Base-by-base conservation (phyloP, 2,113 vertebrate species). In the Centropus bengalensis region DNA sequence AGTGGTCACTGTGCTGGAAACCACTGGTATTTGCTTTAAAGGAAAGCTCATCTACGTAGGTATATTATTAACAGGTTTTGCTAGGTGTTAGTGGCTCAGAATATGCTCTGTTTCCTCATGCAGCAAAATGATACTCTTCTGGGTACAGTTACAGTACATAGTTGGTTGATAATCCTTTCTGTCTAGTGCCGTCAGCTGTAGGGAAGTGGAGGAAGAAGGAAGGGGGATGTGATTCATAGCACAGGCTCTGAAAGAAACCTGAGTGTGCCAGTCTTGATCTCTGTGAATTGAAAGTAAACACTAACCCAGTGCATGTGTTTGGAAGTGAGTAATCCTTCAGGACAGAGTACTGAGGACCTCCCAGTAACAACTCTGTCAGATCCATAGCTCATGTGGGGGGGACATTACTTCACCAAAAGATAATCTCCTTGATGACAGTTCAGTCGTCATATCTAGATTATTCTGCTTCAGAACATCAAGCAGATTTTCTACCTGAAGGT, bases 401-500 rank as follows among this genome's bases (percentile, higher is more conserved):
- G 16, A 62, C 32, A 69, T 58, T 84, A 44, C 56, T 56, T 75
- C 9, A 30, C 56, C 69, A 75, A 69, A 58, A 86, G 88, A 92
- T 56, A 68, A 51, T 81, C 86, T 88, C 77, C 66, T 87, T 82
- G 81, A 83, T 93, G 86, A 78, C 86, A 94, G 91, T 68, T 62
- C 69, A 92, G 5, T 91, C 77, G 68, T 78, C 60, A 56, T 56
- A n/a, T 78, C 86, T 88, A 77, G 74, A 54, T 2, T 2, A 76
- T 70, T 93, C 76, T 86, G 66, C 82, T 94, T 77, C 84, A 89
- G 89, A 93, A 91, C 63, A 66, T 85, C 91, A 76, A 88, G 62
- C 91, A 92, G 89, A 49, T 94, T 94, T 95, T 92, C 80, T 8
- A 90, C 94, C 83, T 78, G 86, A 84, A 94, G 81, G 60, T 75